phyloP scores from a whole-genome alignment of 2,797 vertebrate species.

The Capromys pilorides region DNA sequence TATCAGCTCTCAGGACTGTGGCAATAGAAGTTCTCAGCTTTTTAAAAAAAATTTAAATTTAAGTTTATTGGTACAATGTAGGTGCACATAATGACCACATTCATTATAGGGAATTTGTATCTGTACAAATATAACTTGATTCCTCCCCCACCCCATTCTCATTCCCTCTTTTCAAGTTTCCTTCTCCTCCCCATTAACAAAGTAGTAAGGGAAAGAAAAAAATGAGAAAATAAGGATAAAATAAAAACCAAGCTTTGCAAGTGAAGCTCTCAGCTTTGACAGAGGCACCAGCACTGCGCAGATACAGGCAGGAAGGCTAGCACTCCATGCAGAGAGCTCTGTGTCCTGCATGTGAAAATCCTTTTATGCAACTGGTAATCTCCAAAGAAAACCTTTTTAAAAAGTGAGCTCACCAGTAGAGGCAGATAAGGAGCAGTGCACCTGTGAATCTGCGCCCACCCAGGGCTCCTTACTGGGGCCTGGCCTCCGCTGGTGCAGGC shows the following conservation, averaged over 20 bases:
- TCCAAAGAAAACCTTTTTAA: neutral
- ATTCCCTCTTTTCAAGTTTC: neutral
- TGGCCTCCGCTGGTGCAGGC: neutral
- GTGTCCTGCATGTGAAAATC: neutral
- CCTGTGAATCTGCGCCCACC: neutral
- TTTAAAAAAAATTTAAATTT: neutral
- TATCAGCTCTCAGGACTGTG: neutral
- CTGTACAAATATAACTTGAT: neutral
- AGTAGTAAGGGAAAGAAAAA: neutral
- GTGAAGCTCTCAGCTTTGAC: neutral
- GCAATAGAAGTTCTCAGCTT: neutral
- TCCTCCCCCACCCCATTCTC: neutral
- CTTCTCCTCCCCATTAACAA: neutral
- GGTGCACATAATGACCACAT: neutral
- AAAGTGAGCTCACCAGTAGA: neutral
- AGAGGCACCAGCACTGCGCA: too few relatives aligned
- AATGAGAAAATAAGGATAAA: neutral
- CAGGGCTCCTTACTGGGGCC: neutral
- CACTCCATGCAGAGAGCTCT: neutral
- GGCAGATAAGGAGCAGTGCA: neutral
- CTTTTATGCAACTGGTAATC: neutral
- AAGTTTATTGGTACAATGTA: neutral
- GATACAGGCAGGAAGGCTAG: neutral
- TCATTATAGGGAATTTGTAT: neutral
- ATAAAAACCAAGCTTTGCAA: neutral